Conservation (phyloP, 2,113 vertebrate genomes). For the Percopsis transmontana region DNA sequence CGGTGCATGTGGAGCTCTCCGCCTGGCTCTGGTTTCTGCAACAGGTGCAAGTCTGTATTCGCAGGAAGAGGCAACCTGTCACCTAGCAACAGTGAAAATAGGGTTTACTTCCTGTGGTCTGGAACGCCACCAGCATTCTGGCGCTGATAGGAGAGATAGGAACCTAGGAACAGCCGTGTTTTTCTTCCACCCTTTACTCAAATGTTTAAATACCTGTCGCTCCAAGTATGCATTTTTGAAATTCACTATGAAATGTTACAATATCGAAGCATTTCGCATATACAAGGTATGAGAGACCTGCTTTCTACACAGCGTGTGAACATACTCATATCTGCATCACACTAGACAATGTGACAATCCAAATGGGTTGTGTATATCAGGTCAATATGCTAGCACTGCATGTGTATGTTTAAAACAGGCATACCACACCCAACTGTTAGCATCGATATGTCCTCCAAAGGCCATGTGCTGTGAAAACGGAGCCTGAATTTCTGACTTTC, state of each 20-base stretch:
- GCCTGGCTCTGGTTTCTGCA: conserved; percentile 47
- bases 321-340: background rate
- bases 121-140: conserved; percentile 37
- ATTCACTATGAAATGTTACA: background rate
- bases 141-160: conserved; percentile 32
- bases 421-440: background rate
- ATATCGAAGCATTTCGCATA: background rate
- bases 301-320: conserved; percentile 4
- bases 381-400: conserved; percentile 18
- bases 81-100: conserved; percentile 59
- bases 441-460: conserved; percentile 22
- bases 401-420: background rate
- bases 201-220: background rate
- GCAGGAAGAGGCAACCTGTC: conserved; percentile 51
- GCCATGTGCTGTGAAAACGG: conserved; percentile 17
- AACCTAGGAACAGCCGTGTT: conserved; percentile 1
- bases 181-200: background rate
- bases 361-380: conserved; percentile 13
- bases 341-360: background rate
- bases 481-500: background rate
- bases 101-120: conserved; percentile 40
- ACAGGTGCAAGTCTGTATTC: conserved; percentile 64
- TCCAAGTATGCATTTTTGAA: no score
- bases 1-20: conserved; percentile 8
- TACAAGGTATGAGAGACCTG: background rate